phyloP scores from a whole-genome alignment of 2,113 vertebrate genomes.

The Marcusenius ussheri region DNA sequence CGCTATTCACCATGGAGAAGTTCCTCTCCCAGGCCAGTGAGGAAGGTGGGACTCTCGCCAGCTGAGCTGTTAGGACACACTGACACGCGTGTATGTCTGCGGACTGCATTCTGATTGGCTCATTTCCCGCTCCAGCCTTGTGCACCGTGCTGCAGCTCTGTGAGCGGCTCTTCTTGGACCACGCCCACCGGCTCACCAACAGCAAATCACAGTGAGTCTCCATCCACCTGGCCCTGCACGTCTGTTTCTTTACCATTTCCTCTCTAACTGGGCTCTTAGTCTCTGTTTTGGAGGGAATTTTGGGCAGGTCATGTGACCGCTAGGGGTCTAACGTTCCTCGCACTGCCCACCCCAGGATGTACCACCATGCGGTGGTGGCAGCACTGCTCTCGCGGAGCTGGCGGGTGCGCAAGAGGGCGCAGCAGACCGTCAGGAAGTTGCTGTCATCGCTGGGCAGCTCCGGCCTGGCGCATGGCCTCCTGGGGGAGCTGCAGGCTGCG shows the following conservation, averaged over 20 bases:
- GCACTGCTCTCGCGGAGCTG: conserved; percentile 78
- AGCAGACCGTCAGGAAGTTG: conserved; percentile 78
- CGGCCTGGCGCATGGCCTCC: conserved; percentile 74
- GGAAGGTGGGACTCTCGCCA: conserved; percentile 70
- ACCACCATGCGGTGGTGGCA: conserved; percentile 67
- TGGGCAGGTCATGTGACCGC: neutral
- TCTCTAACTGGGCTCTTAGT: neutral
- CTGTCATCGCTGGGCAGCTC: conserved; percentile 76
- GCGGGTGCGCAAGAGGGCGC: conserved; percentile 78
- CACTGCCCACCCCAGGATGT: conserved; percentile 67
- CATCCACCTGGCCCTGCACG: neutral
- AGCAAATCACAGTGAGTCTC: conserved; percentile 80
- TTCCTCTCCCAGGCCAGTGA: conserved; percentile 81
- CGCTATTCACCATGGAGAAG: conserved; percentile 89
- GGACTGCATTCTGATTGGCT: neutral
- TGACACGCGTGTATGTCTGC: neutral
- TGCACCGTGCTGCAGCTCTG: conserved; percentile 77
- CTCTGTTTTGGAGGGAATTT: neutral
- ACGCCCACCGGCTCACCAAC: conserved; percentile 71
- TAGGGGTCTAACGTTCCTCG: neutral
- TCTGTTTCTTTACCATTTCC: neutral
- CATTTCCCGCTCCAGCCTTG: conserved; percentile 43
- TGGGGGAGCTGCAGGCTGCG: conserved; percentile 75
- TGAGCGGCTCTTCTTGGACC: conserved; percentile 85
- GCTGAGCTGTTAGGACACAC: neutral